phyloP scores from a whole-genome alignment of 2,113 vertebrate genomes.

The Antechinus flavipes region DNA sequence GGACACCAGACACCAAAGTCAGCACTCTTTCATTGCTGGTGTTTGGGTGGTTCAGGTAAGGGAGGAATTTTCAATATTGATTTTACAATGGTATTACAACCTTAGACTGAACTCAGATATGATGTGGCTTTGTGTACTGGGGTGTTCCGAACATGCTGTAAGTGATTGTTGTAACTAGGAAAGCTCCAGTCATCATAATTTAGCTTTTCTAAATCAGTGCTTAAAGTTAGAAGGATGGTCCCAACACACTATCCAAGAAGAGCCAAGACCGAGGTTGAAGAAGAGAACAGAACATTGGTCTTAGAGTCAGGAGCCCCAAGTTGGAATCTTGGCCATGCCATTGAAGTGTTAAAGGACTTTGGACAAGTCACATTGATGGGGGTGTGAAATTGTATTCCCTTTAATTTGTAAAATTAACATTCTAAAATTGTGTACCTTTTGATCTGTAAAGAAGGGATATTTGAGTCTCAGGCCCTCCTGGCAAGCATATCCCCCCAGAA shows the following conservation, averaged over 20 bases:
- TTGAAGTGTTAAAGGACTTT: not conserved
- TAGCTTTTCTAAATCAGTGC: not conserved
- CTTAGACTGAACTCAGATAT: constrained; percentile 9
- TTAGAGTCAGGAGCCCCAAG: not conserved
- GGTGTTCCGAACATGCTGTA: constrained; percentile 7
- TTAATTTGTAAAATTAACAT: too few relatives aligned
- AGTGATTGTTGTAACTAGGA: not conserved
- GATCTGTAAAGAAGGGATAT: too few relatives aligned
- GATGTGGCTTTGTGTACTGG: not conserved
- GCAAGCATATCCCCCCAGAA: too few relatives aligned
- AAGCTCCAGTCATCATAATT: not conserved
- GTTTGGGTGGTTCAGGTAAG: not conserved
- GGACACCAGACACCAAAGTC: not conserved
- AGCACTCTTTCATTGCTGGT: not conserved
- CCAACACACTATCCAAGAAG: not conserved
- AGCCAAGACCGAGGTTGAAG: not conserved
- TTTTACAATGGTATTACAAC: not conserved
- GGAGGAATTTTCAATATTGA: constrained; percentile 12
- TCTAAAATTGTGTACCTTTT: too few relatives aligned
- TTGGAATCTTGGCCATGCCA: not conserved
- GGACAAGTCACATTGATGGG: not conserved
- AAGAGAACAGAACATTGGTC: not conserved
- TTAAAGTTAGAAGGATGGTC: not conserved
- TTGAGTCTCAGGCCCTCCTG: too few relatives aligned
- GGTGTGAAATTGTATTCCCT: too few relatives aligned